Evolutionary conservation across 2,797 vertebrate genomes (phyloP), one percentile per base, ranked within the genome.

Genomic region (Pampus argenteus): DNA sequence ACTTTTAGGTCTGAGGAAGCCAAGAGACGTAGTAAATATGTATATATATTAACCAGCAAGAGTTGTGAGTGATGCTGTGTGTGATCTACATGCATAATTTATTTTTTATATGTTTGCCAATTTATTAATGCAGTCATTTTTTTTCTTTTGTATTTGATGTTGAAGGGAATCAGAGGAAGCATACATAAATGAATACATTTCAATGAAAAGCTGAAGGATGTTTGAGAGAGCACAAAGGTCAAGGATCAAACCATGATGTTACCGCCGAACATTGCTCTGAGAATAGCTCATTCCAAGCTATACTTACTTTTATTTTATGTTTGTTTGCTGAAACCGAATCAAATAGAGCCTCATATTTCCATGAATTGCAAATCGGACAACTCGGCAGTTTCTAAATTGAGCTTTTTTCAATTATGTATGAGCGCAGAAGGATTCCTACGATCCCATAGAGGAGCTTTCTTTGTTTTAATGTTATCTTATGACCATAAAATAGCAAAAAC

Each of bases 391-490:
- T 81, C 82, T 81, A 83, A 79, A 84, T 79, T 18, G 0, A 74
- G 76, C 20, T 48, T 54, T 66, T 79, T 91, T 60, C 4, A 82
- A 90, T 86, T 66, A 91, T 88, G 68, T 5, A 89, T 82, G 71
- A 85, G 78, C 52, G 31, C 45, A 55, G 31, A 78, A 85, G 64
- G 71, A 74, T 68, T 78, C 60, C 69, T 66, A 45, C 67, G 48
- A 75, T 48, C 0, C 5, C 7, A 42, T 18, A 62, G 34, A 47
- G 49, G 52, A 57, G 14, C 36, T 71, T 66, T 59, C 56, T 7
- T 18, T 70, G 10, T 49, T 58, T 29, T 66, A 2, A 45, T n/a
- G 17, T 58, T 48, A 1, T 68, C 40, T 9, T 48, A 5, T 40
- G 14, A 31, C 9, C 2, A 14, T 4, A 28, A 65, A 54, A 31